A percentile compares a stretch with the other conserved stretches of the same genome.
Evolutionary conservation across 2,797 vertebrate genomes (phyloP).

Genomic region (Typhlichthys subterraneus): DNA sequence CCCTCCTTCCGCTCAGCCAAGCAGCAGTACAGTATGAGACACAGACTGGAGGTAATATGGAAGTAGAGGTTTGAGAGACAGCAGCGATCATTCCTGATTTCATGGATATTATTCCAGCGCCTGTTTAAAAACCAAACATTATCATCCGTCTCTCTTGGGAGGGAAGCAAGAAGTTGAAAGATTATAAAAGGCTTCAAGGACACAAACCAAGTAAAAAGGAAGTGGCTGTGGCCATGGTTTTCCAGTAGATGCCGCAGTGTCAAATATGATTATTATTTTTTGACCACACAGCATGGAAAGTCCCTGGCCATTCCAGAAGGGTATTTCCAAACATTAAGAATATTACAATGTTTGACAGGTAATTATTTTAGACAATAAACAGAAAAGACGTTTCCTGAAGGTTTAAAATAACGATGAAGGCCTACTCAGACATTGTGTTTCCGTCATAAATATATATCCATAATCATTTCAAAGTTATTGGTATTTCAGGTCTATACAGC

Average conservation of each 20-base stretch:
- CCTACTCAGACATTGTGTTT: conserved; percentile 27
- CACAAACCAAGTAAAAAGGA: conserved; percentile 52
- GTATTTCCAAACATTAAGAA: conserved; percentile 68
- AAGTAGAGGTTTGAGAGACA: conserved; percentile 64
- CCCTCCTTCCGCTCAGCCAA: conserved; percentile 59
- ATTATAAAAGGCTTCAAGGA: conserved; percentile 67
- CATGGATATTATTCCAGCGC: conserved; percentile 59
- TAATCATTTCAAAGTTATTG: conserved; percentile 53
- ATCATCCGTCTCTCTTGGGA: conserved; percentile 24
- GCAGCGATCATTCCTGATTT: conserved; percentile 67
- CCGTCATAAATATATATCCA: conserved; percentile 26
- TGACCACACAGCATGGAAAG: conserved; percentile 63
- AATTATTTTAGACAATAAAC: conserved; percentile 64
- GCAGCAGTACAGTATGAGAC: conserved; percentile 49
- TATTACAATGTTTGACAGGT: conserved; percentile 69
- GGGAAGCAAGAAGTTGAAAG: conserved; percentile 46
- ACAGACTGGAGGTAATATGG: conserved; percentile 53
- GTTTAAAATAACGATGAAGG: conserved; percentile 33
- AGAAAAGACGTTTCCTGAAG: conserved; percentile 31
- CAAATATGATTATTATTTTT: conserved; percentile 65
- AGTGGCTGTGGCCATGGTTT: conserved; percentile 57
- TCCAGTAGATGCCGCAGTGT: conserved; percentile 64
- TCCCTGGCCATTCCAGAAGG: conserved; percentile 62
- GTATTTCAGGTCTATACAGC: conserved; percentile 34
- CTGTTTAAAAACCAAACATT: conserved; percentile 64